Conservation (phyloP, 2,888 invertebrate species). For the Nematopogon swammerdamellus region DNA sequence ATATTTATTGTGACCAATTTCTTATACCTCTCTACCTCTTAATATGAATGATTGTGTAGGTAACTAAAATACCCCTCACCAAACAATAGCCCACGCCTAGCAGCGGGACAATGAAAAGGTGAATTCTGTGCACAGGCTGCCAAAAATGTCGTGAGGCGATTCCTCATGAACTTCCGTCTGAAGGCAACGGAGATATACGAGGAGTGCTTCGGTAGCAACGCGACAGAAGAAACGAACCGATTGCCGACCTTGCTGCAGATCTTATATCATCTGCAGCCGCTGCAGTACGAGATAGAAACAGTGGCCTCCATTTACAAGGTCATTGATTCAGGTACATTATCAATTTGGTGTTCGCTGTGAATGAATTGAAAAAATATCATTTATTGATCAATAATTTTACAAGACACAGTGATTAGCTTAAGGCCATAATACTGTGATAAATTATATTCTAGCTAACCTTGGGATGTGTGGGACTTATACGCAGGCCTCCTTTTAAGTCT, state of each 20-base stretch:
- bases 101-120: too few species aligned
- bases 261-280: constrained; percentile 37
- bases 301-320: constrained; percentile 54
- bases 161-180: constrained; percentile 57
- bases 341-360: background rate
- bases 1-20: too few species aligned
- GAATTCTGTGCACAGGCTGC: constrained; percentile 55
- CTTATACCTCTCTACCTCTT: too few species aligned
- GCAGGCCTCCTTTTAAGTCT: too few species aligned
- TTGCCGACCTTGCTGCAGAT: constrained; percentile 43
- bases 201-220: constrained; percentile 17
- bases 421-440: too few species aligned
- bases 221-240: constrained; percentile 21
- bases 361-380: background rate
- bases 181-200: constrained; percentile 39
- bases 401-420: too few species aligned
- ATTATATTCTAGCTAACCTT: too few species aligned
- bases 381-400: too few species aligned
- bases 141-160: constrained; percentile 58
- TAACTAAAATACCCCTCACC: too few species aligned
- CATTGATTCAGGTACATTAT: constrained; percentile 31
- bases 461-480: too few species aligned
- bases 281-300: constrained; percentile 50
- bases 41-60: background rate
- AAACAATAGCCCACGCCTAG: too few species aligned